phyloP scores from a whole-genome alignment of 35 echinoderm and acorn worm genomes.

The Amphiura filiformis region DNA sequence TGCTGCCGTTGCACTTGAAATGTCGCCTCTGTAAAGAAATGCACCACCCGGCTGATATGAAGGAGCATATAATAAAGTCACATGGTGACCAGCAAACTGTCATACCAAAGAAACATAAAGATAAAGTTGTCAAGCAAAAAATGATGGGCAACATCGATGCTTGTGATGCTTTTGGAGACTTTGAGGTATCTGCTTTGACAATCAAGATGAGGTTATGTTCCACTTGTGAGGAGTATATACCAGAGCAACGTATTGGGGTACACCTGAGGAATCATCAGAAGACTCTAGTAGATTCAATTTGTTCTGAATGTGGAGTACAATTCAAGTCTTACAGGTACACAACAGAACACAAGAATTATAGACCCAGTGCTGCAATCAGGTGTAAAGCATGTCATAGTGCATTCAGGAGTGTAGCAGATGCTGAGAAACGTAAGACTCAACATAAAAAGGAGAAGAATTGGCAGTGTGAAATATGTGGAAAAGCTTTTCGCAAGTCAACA shows the following conservation, averaged over 20 bases:
- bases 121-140: not conserved
- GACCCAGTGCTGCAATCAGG: too few species aligned
- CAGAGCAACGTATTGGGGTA: not conserved
- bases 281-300: not conserved
- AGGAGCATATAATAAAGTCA: not conserved
- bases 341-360: too few species aligned
- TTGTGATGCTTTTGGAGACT: not conserved
- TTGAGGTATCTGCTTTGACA: not conserved
- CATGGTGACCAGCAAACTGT: not conserved
- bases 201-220: not conserved
- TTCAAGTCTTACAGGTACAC: not conserved
- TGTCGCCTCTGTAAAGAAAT: not conserved
- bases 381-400: too few species aligned
- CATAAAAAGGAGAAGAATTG: not conserved
- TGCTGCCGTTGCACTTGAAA: not conserved
- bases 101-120: not conserved
- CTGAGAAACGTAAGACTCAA: not conserved
- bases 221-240: not conserved
- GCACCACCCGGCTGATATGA: not conserved
- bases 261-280: not conserved
- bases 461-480: constrained; percentile 66
- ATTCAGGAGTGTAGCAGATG: not conserved
- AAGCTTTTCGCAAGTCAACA: constrained; percentile 49
- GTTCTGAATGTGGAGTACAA: not conserved
- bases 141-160: not conserved